Conservation (phyloP, 2,888 invertebrate species). For the Epistrophella euchroma region DNA sequence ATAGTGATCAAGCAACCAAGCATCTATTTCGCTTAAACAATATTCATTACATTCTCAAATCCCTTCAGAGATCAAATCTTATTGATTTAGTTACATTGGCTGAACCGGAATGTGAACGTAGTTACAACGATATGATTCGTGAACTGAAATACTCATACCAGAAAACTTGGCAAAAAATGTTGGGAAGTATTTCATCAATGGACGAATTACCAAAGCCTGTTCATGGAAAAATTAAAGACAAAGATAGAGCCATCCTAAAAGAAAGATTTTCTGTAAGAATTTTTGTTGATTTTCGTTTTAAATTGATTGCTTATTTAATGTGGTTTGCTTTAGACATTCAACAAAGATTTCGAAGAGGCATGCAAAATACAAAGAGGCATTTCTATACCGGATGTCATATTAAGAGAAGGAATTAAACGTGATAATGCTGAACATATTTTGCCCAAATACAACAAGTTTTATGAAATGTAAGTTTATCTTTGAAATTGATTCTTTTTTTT, state of each 20-base stretch:
- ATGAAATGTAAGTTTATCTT: slow-evolving; percentile 86
- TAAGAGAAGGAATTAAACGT: slow-evolving; percentile 93
- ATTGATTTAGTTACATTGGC: slow-evolving; percentile 92
- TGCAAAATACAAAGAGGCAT: slow-evolving; percentile 93
- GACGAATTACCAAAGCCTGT: slow-evolving; percentile 88
- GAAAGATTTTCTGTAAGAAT: slow-evolving; percentile 92
- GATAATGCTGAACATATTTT: slow-evolving; percentile 95
- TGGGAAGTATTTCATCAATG: slow-evolving; percentile 89
- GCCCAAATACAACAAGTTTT: slow-evolving; percentile 93
- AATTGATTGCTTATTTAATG: neutral
- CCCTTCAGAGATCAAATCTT: slow-evolving; percentile 92
- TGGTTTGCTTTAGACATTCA: slow-evolving; percentile 89
- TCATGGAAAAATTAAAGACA: slow-evolving; percentile 91
- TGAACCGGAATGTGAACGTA: slow-evolving; percentile 93
- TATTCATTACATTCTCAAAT: slow-evolving; percentile 96
- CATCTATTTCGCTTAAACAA: slow-evolving; percentile 97
- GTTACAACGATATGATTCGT: slow-evolving; percentile 93
- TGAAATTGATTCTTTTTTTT: too few species aligned
- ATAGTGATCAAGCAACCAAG: slow-evolving; percentile 93
- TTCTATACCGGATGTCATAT: slow-evolving; percentile 96
- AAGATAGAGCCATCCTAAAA: slow-evolving; percentile 93
- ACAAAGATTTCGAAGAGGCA: slow-evolving; percentile 97
- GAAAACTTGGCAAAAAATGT: slow-evolving; percentile 92
- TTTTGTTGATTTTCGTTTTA: neutral
- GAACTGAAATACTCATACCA: slow-evolving; percentile 88